Base-by-base conservation (phyloP, 2,888 invertebrate species). In the Proisotoma minuta region DNA sequence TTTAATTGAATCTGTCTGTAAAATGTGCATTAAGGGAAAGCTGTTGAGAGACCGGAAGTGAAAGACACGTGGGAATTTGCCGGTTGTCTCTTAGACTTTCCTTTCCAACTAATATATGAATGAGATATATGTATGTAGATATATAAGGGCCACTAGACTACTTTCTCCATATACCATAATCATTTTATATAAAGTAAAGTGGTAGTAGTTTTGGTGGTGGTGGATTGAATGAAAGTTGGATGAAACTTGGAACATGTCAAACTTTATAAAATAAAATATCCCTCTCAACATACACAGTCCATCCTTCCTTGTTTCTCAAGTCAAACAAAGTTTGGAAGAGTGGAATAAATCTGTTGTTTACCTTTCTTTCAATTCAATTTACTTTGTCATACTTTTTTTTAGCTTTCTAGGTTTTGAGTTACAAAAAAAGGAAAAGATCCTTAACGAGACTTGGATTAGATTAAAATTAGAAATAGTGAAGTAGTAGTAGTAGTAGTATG, bases 31-130 rank as follows among this genome's bases (percentile, higher is more conserved):
- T n/a, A n/a, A n/a, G n/a, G n/a, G n/a, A n/a, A n/a, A n/a, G n/a
- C n/a, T n/a, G n/a, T n/a, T n/a, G 54, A 47, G 49, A 43, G 18
- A 43, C 43, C 43, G 43, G 43, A 52, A 57, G 60, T 59, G 59
- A 56, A 54, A 65, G 59, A 60, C 65, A 65, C 65, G 65, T 65
- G 65, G 65, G 65, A 65, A 65, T 65, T 65, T 62, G 62, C 65
- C 65, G 65, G 65, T 65, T 62, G 62, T 62, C 56, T 61, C 60
- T 39, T 61, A 50, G 56, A 61, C 54, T 56, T 56, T 56, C 60
- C 56, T 61, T 48, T 56, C 56, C 48, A 48, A 48, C 56, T 34
- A 27, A 15, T 10, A 27, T 43, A n/a, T n/a, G 18, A 15, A 43
- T 4, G 20, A 43, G 18, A 18, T 18, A 43, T 43, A 43, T 43